Base-by-base conservation (phyloP, 2,797 vertebrate genomes). In the Falco concolor region DNA sequence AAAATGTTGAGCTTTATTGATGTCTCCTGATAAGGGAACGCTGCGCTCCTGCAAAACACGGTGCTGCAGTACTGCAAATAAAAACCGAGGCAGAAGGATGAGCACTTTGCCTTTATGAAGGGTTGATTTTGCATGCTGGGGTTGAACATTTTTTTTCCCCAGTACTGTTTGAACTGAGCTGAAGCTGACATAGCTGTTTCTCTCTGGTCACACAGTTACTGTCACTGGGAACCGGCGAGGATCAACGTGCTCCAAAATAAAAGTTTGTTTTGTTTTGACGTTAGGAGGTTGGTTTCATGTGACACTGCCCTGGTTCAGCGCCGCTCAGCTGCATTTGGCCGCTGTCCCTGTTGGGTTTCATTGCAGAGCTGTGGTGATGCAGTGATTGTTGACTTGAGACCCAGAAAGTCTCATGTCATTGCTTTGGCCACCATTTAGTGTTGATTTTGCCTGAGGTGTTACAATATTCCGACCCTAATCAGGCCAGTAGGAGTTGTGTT, bases 341-440 rank as follows among this genome's bases (percentile, higher is more conserved):
- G 2, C 78, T 32, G 79, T 3, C 73, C 24, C 38, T 1, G 1
- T 3, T 32, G 68, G 38, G 8, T 65, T 81, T 50, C 52, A 2
- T 34, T 34, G 7, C 60, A 44, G 65, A 57, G 38, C 45, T 78
- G 19, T 30, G 36, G 23, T 34, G 52, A 63, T 19, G 14, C 4
- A 0, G 4, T 4, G n/a, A 5, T 16, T 13, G 2, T 17, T 17
- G 1, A 4, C 13, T 15, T 13, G 10, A 60, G 10, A 54, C 50
- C 60, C 28, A 34, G 23, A 27, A 45, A 79, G 79, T 19, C 79
- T 68, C 59, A 12, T 10, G 1, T 22, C 42, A 12, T 34, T 28
- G 30, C 42, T 76, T 61, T 65, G 47, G 20, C 19, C 36, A 36
- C 44, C 9, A 5, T 30, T 79, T 56, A 23, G 32, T 32, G 5